These are phyloP conservation scores for Platichthys flesus DNA, from an alignment of 2,113 vertebrate species.

Conservation along the genomic window DNA sequence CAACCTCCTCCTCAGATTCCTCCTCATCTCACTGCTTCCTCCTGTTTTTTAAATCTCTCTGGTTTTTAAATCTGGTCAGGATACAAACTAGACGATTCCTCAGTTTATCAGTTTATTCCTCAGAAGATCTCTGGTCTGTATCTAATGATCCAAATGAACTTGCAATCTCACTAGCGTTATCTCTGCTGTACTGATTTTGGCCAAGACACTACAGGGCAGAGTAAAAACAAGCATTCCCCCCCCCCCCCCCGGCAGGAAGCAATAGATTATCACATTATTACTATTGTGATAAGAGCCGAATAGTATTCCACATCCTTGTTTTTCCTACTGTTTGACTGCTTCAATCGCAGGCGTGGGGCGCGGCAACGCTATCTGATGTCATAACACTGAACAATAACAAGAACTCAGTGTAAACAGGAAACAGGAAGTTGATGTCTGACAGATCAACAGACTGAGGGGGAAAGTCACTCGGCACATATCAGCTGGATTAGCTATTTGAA, in stretches of 20 bases:
- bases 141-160: neutral
- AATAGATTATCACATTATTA: constrained; percentile 66
- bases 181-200: constrained; percentile 40
- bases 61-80: neutral
- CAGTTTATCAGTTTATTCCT: neutral
- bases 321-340: constrained; percentile 45
- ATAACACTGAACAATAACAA: constrained; percentile 71
- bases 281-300: constrained; percentile 51
- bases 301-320: constrained; percentile 59
- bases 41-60: neutral
- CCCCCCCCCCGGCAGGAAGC: constrained; percentile 53
- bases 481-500: constrained; percentile 13
- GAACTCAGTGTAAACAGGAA: constrained; percentile 76
- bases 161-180: neutral
- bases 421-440: constrained; percentile 71
- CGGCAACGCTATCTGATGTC: constrained; percentile 67
- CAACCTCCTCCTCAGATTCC: constrained; percentile 13
- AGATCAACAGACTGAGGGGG: constrained; percentile 53
- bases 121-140: too few relatives aligned
- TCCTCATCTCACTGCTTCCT: neutral
- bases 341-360: constrained; percentile 23
- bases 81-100: neutral
- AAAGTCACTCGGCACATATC: constrained; percentile 34
- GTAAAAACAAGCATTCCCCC: constrained; percentile 40
- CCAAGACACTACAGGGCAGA: constrained; percentile 33